Conservation (phyloP, 2,797 vertebrate genomes). For the Smutsia temminckii region DNA sequence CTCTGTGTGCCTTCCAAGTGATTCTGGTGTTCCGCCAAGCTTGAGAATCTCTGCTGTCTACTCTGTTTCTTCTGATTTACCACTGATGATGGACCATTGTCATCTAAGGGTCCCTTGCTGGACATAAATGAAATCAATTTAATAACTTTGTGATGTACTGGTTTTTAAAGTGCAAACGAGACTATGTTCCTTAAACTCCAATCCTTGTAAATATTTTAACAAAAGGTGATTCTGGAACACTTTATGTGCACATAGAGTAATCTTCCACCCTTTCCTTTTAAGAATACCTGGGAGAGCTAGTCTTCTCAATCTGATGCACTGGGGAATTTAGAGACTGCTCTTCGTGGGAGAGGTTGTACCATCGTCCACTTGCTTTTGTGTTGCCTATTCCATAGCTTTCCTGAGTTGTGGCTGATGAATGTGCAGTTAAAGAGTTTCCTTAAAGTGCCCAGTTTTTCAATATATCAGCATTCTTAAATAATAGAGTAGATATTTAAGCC, state of each 20-base stretch:
- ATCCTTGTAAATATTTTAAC: background rate
- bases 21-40: background rate
- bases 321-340: background rate
- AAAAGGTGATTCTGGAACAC: background rate
- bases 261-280: background rate
- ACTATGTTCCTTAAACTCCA: background rate
- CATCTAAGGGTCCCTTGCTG: background rate
- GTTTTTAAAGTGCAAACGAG: background rate
- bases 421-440: background rate
- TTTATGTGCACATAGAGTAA: background rate
- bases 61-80: background rate
- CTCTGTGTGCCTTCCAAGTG: background rate
- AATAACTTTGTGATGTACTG: fast-evolving
- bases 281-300: background rate
- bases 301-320: background rate
- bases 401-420: background rate
- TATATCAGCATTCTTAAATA: no score
- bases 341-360: background rate
- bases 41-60: background rate
- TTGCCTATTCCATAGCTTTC: background rate
- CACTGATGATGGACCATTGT: background rate
- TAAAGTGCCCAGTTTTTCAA: background rate
- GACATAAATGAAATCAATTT: background rate
- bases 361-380: background rate
- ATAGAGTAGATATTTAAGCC: background rate